These are phyloP conservation scores for Phrynosoma blainvillii DNA, from an alignment of 2,113 vertebrate genomes.

Conservation along the genomic window DNA sequence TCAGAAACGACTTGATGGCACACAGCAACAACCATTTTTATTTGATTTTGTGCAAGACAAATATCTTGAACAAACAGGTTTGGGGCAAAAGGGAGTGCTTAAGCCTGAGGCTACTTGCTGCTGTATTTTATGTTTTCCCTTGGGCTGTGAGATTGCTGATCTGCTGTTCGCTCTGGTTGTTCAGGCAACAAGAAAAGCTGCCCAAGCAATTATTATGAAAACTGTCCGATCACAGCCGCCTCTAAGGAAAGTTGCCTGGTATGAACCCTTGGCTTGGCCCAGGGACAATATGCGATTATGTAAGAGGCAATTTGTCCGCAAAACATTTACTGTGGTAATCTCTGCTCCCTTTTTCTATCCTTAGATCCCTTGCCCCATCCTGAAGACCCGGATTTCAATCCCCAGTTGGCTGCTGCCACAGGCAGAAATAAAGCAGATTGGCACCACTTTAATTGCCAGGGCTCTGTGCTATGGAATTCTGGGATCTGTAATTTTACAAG, in stretches of 20 bases:
- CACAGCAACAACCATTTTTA: neutral
- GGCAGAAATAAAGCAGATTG: no score
- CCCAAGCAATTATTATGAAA: constrained; percentile 1
- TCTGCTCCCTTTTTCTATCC: neutral
- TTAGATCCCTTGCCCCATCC: neutral
- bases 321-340: neutral
- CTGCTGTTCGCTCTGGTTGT: neutral
- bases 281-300: neutral
- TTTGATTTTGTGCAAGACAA: neutral
- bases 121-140: neutral
- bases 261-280: constrained; percentile 1
- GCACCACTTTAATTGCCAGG: no score
- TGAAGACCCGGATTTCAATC: no score
- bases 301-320: neutral
- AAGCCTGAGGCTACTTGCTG: neutral
- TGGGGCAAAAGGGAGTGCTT: neutral
- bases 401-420: no score
- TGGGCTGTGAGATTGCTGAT: no score
- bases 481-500: no score
- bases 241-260: neutral
- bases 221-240: neutral
- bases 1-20: no score
- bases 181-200: neutral
- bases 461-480: no score
- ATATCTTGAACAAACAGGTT: neutral